phyloP scores from a whole-genome alignment of 2,797 vertebrate genomes.

The Odontamblyopus lacepedii region DNA sequence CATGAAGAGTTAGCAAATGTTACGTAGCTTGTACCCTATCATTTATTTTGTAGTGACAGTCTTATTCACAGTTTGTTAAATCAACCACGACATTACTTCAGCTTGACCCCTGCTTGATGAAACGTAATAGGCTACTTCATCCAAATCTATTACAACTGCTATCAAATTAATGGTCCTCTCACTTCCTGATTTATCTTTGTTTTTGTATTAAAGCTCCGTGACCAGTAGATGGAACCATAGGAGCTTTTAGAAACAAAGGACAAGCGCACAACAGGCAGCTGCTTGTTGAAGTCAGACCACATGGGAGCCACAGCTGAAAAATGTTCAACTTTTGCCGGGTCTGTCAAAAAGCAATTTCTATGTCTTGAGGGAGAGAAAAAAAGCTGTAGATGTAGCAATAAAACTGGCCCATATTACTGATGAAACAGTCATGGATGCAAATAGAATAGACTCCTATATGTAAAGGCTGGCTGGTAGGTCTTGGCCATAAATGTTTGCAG shows the following conservation, averaged over 20 bases:
- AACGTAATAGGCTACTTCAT: background rate
- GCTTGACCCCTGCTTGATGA: background rate
- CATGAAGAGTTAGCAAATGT: too few species aligned
- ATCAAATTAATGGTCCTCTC: background rate
- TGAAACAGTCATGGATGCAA: background rate
- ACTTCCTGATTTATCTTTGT: background rate
- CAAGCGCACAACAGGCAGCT: background rate
- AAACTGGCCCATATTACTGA: background rate
- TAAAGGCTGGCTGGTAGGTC: background rate
- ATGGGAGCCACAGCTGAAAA: background rate
- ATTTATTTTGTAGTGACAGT: background rate
- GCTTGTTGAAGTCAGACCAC: conserved; percentile 14
- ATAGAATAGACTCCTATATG: background rate
- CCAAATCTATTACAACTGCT: background rate
- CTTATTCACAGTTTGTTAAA: background rate
- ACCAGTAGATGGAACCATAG: conserved; percentile 56
- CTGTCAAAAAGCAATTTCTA: background rate
- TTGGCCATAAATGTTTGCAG: background rate
- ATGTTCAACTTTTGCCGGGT: conserved; percentile 7
- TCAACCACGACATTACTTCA: background rate
- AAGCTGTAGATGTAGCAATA: background rate
- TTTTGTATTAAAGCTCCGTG: conserved; percentile 23
- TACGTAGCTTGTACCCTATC: too few species aligned
- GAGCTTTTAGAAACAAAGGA: conserved; percentile 19
- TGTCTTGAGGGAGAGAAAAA: background rate